Evolutionary conservation across 1,140 invertebrate genomes (phyloP).

Genomic region (Ceratosolen solmsi): DNA sequence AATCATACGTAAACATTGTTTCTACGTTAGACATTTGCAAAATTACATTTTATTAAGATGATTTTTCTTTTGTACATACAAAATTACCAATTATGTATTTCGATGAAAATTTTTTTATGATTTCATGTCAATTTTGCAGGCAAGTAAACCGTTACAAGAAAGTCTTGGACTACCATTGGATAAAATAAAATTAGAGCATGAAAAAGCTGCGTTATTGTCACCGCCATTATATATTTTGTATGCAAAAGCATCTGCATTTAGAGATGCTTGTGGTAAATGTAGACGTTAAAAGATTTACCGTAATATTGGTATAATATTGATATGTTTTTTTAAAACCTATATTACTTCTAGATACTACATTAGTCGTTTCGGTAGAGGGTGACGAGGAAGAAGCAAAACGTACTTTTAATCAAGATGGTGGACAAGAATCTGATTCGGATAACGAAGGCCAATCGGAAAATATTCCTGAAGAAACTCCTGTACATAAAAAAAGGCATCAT

Average conservation of each 20-base stretch:
- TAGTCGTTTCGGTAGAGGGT: constrained; percentile 80
- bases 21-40: background rate
- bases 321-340: constrained; percentile 18
- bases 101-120: background rate
- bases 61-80: too few species aligned
- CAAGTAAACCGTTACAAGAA: constrained; percentile 92
- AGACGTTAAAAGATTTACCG: background rate
- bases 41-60: background rate
- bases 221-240: constrained; percentile 91
- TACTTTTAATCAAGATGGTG: constrained; percentile 76
- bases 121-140: constrained; percentile 72
- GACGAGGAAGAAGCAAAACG: constrained; percentile 87
- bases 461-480: constrained; percentile 72
- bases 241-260: constrained; percentile 88
- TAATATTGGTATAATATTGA: too few species aligned
- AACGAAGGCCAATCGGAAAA: constrained; percentile 74
- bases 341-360: constrained; percentile 70
- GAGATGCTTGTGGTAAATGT: constrained; percentile 81
- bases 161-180: constrained; percentile 88
- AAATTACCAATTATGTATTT: background rate
- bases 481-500: constrained; percentile 78
- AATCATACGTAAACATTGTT: constrained; percentile 57
- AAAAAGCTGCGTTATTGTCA: constrained; percentile 84
- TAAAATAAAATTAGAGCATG: constrained; percentile 83
- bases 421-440: constrained; percentile 79